phyloP scores from a whole-genome alignment of 2,797 vertebrate species.

The Hyperoplus immaculatus region DNA sequence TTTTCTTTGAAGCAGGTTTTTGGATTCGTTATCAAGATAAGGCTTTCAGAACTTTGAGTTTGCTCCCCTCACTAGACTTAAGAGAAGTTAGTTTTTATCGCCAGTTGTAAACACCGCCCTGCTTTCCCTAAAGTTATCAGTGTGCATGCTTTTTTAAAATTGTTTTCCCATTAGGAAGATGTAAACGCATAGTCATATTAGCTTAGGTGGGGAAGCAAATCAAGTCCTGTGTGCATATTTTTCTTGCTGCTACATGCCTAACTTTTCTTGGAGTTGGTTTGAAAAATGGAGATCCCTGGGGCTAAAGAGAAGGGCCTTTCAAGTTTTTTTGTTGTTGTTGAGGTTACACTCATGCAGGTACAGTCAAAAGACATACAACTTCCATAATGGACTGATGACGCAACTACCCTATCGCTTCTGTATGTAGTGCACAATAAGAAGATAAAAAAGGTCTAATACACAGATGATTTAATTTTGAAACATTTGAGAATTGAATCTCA shows the following conservation, averaged over 20 bases:
- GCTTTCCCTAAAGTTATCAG: background rate
- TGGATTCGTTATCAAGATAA: conserved; percentile 75
- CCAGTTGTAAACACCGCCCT: background rate
- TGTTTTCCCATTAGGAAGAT: conserved; percentile 24
- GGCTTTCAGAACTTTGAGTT: conserved; percentile 24
- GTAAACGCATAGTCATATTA: conserved; percentile 58
- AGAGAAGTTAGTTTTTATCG: conserved; percentile 1
- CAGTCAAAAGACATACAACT: conserved; percentile 44
- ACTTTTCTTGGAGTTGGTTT: conserved; percentile 75
- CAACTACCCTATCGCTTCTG: conserved; percentile 24
- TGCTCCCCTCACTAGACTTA: conserved; percentile 26
- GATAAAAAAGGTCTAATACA: background rate
- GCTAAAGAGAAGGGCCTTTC: conserved; percentile 73
- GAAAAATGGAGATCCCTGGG: conserved; percentile 76
- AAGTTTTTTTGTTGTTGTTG: conserved; percentile 47
- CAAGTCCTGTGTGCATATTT: conserved; percentile 85
- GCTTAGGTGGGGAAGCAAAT: conserved; percentile 66
- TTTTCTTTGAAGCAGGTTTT: conserved; percentile 63
- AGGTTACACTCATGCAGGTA: conserved; percentile 56
- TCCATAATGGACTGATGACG: conserved; percentile 32
- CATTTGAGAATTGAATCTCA: background rate
- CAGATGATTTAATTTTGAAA: background rate
- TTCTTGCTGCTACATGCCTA: conserved; percentile 87
- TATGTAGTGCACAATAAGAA: background rate
- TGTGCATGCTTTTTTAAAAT: conserved; percentile 16